These are phyloP conservation scores for Drosophila lacertosa DNA, from an alignment of 1,140 invertebrate genomes.

Conservation along the genomic window DNA sequence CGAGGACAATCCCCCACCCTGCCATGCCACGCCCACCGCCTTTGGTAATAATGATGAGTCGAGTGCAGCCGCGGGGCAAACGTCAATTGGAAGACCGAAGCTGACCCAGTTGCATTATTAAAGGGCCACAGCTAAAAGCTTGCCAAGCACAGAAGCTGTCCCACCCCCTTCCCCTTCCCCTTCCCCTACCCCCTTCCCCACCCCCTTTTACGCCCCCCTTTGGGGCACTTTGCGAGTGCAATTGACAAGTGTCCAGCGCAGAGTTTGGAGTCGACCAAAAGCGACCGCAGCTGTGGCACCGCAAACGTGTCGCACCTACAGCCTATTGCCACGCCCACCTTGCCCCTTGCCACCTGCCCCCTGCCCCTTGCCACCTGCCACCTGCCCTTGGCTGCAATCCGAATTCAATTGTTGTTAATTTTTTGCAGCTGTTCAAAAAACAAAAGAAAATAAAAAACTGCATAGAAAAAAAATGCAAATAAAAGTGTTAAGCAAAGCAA, in stretches of 20 bases:
- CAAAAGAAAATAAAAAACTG: not conserved
- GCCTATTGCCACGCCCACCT: not conserved
- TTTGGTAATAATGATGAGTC: constrained; percentile 40
- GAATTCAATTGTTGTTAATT: constrained; percentile 34
- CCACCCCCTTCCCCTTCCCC: not conserved
- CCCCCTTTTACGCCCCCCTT: constrained; percentile 10
- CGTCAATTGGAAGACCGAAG: constrained; percentile 22
- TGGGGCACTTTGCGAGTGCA: constrained; percentile 58
- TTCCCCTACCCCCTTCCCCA: not conserved
- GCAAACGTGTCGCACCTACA: not conserved
- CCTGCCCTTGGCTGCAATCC: not conserved
- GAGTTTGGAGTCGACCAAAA: constrained; percentile 6
- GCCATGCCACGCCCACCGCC: not conserved
- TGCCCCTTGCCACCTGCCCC: not conserved
- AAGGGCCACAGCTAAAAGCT: not conserved
- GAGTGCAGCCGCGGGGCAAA: constrained; percentile 50
- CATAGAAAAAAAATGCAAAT: not conserved
- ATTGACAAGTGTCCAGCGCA: constrained; percentile 52
- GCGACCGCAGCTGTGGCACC: constrained; percentile 46
- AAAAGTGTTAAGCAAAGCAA: no score
- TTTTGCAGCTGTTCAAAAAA: constrained; percentile 20
- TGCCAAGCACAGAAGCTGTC: constrained; percentile 2
- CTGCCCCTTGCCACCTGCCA: not conserved
- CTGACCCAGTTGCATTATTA: constrained; percentile 19
- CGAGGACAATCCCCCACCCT: not conserved